Conservation (phyloP, 1,140 invertebrate species). For the Popillia japonica region DNA sequence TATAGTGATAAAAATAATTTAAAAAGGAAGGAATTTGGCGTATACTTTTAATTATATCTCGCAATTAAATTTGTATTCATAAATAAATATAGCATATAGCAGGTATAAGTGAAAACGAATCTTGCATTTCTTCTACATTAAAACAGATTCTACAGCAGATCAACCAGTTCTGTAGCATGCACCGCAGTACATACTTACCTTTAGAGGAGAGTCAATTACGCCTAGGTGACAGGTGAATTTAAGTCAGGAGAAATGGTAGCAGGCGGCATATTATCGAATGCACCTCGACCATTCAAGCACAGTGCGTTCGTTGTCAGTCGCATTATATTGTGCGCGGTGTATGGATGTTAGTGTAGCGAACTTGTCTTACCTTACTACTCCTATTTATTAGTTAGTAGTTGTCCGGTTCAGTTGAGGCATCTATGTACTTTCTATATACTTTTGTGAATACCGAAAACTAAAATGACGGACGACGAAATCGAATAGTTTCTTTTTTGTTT, state of each 20-base stretch:
- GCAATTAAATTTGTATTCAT: too few species aligned
- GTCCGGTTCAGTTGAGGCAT: neutral
- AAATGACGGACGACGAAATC: neutral
- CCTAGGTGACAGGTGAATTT: slow-evolving; percentile 17
- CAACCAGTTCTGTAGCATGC: neutral
- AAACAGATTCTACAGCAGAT: too few species aligned
- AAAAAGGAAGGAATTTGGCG: too few species aligned
- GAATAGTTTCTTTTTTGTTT: neutral
- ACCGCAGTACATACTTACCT: slow-evolving; percentile 8
- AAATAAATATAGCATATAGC: too few species aligned
- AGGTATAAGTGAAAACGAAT: too few species aligned
- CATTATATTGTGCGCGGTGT: slow-evolving; percentile 1
- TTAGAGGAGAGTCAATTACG: slow-evolving; percentile 2
- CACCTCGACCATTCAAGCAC: slow-evolving; percentile 23
- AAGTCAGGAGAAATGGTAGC: slow-evolving; percentile 30
- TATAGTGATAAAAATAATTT: too few species aligned
- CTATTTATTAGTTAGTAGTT: neutral
- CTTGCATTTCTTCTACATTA: too few species aligned
- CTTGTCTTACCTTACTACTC: neutral
- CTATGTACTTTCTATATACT: neutral
- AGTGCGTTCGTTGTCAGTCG: slow-evolving; percentile 28
- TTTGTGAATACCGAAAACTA: neutral
- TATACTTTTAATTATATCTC: too few species aligned
- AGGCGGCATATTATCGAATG: slow-evolving; percentile 31
- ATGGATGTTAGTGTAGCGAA: neutral